phyloP scores from a whole-genome alignment of 2,888 invertebrate species.

The Eristalis intricaria region DNA sequence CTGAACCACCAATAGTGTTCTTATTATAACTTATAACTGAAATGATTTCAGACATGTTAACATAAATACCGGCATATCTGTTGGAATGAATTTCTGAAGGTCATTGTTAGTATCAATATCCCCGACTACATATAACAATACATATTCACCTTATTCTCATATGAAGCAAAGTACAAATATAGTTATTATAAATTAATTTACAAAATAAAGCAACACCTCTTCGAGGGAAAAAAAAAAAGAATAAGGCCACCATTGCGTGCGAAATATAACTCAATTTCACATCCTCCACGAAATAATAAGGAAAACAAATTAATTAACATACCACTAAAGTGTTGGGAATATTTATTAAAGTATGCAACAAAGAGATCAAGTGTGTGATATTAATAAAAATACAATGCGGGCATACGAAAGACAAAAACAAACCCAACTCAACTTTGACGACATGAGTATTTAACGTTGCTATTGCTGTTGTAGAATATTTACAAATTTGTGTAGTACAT shows the following conservation, averaged over 20 bases:
- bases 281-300: slow-evolving; percentile 35
- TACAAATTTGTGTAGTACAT: slow-evolving; percentile 24
- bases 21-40: no score
- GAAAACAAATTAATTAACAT: slow-evolving; percentile 65
- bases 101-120: no score
- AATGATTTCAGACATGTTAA: no score
- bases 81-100: no score
- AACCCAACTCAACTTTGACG: slow-evolving; percentile 25
- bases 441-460: slow-evolving; percentile 22
- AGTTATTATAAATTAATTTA: no score
- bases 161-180: no score
- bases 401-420: not conserved
- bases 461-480: slow-evolving; percentile 3
- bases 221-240: not conserved
- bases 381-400: slow-evolving; percentile 27
- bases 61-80: no score
- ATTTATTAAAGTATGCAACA: slow-evolving; percentile 59
- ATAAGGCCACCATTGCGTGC: not conserved
- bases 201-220: not conserved
- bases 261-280: not conserved
- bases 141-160: no score
- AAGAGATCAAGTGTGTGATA: slow-evolving; percentile 54
- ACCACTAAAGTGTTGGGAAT: slow-evolving; percentile 59
- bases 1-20: no score
- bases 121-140: no score